Conservation (phyloP, 2,888 invertebrate genomes). For the Anticlea derivata region DNA sequence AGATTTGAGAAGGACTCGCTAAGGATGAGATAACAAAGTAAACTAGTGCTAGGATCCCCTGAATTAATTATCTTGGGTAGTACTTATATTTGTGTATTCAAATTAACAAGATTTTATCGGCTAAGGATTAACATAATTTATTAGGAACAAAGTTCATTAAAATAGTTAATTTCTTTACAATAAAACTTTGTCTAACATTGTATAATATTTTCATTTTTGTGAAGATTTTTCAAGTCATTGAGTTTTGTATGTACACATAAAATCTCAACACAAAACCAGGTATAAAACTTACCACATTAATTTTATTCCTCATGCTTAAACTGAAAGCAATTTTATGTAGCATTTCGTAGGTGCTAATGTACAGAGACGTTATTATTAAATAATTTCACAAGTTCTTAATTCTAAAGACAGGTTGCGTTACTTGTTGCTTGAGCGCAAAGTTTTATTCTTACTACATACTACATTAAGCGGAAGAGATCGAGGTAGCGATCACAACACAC, state of each 20-base stretch:
- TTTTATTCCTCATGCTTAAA: slow-evolving; percentile 15
- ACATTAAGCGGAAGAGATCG: neutral
- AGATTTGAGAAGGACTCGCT: neutral
- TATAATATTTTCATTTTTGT: too few relatives aligned
- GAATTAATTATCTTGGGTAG: too few relatives aligned
- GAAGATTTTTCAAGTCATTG: too few relatives aligned
- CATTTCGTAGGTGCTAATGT: slow-evolving; percentile 25
- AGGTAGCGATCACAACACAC: slow-evolving; percentile 3
- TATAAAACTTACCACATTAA: slow-evolving; percentile 4
- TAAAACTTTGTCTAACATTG: too few relatives aligned
- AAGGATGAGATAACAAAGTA: neutral
- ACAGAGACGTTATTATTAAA: slow-evolving; percentile 13
- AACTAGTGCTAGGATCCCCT: neutral
- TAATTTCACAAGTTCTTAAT: slow-evolving; percentile 27
- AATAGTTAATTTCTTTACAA: slow-evolving; percentile 3
- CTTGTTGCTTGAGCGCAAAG: slow-evolving; percentile 23
- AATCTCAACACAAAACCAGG: neutral
- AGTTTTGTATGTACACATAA: neutral
- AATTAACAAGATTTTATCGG: slow-evolving; percentile 31
- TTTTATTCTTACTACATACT: slow-evolving; percentile 16
- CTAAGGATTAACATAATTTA: slow-evolving; percentile 25
- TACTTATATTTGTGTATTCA: slow-evolving; percentile 25
- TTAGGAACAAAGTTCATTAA: slow-evolving; percentile 20
- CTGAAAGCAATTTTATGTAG: slow-evolving; percentile 25
- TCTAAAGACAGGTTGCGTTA: slow-evolving; percentile 16